Percentiles rank a stretch among this genome's conserved stretches.
These are phyloP conservation scores for Montipora foliosa DNA, from an alignment of 64 coral and sea anemone species.

Conservation along the genomic window DNA sequence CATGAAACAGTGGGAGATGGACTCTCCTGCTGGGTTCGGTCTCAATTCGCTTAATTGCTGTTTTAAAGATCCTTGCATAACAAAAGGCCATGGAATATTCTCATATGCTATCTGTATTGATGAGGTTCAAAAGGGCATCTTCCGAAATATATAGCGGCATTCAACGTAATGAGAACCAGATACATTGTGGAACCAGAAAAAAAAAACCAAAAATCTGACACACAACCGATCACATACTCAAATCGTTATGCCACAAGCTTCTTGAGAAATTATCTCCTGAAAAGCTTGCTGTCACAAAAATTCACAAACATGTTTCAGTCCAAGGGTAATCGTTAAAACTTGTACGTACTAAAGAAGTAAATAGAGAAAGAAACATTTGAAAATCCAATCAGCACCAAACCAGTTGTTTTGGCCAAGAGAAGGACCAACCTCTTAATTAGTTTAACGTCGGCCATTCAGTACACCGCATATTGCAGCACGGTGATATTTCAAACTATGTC, in stretches of 20 bases:
- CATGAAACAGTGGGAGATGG: slow-evolving; percentile 6
- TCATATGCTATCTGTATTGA: neutral
- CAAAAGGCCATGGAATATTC: neutral
- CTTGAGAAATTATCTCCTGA: too few species aligned
- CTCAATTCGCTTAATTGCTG: slow-evolving; percentile 27
- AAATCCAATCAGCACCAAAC: slow-evolving; percentile 12
- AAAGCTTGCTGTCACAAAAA: too few species aligned
- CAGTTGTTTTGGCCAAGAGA: neutral
- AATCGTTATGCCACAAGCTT: too few species aligned
- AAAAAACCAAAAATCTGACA: neutral
- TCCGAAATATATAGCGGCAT: neutral
- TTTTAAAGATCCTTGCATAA: neutral
- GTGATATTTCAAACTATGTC: slow-evolving; percentile 7
- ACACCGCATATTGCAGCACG: neutral
- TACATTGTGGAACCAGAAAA: neutral
- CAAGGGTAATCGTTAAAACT: too few species aligned
- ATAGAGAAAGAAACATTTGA: neutral
- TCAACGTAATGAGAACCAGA: slow-evolving; percentile 42
- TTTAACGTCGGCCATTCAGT: neutral
- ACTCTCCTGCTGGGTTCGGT: neutral
- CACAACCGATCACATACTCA: too few species aligned
- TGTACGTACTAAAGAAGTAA: too few species aligned
- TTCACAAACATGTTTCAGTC: too few species aligned
- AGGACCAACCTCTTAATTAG: neutral
- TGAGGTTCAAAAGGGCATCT: slow-evolving; percentile 38